phyloP scores from a whole-genome alignment of 2,888 invertebrate genomes.

The Drosophila nr. perissopoda region DNA sequence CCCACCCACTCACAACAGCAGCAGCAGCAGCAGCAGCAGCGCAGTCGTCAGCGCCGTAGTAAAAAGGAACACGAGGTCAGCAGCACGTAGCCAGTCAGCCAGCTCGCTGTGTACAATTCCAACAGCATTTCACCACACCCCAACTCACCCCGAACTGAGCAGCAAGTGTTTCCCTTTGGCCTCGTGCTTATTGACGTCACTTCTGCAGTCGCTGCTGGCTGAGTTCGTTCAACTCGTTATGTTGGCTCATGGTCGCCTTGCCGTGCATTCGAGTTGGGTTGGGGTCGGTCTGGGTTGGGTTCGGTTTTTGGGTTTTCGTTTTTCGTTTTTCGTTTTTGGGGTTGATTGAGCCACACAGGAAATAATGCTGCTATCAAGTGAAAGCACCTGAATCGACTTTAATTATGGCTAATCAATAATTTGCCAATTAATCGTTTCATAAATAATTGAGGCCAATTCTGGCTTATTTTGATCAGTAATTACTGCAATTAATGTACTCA shows the following conservation, averaged over 20 bases:
- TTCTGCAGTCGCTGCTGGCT: slow-evolving; percentile 67
- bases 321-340: neutral
- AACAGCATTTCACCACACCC: slow-evolving; percentile 2
- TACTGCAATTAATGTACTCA: neutral
- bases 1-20: neutral
- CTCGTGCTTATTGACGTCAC: slow-evolving; percentile 81
- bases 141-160: slow-evolving; percentile 3
- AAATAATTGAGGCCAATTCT: slow-evolving; percentile 37
- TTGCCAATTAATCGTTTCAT: slow-evolving; percentile 15
- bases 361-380: slow-evolving; percentile 33
- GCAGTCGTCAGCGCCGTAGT: slow-evolving; percentile 40
- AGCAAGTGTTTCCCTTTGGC: slow-evolving; percentile 66
- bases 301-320: neutral
- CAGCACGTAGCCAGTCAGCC: slow-evolving; percentile 59
- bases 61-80: slow-evolving; percentile 74
- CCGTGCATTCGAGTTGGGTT: slow-evolving; percentile 53
- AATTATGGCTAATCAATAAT: slow-evolving; percentile 41
- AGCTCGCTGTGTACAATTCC: neutral
- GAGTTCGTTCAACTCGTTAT: slow-evolving; percentile 72
- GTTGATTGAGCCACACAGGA: slow-evolving; percentile 20
- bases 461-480: neutral
- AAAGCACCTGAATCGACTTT: slow-evolving; percentile 31
- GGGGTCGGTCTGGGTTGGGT: neutral
- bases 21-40: neutral
- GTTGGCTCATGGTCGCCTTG: slow-evolving; percentile 71